Evolutionary conservation across 2,797 vertebrate species (phyloP), one percentile per base, ranked within the genome.

Genomic region (Poeciliopsis infans): DNA sequence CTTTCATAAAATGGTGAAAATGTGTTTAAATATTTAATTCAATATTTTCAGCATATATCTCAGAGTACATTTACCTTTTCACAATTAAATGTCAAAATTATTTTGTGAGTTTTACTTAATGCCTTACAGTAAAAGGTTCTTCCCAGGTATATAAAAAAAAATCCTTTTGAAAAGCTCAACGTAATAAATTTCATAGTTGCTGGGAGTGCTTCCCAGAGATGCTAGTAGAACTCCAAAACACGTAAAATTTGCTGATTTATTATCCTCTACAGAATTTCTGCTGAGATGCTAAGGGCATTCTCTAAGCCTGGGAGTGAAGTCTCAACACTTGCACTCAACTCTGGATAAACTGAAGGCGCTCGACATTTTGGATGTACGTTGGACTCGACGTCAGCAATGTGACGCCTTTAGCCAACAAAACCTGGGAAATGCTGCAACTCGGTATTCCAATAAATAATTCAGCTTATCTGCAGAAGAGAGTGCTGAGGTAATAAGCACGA

Each of bases 381-480:
- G 75, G 61, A 53, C 53, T 31, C 4, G 16, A 46, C 15, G 18
- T 86, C 86, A 76, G 84, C 82, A 84, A 76, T 82, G 83, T 89
- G 51, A 79, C 25, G 55, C 61, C 76, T 46, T 74, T 7, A 8
- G 71, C 59, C 8, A 45, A 78, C 13, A 20, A 16, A 59, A 47
- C 28, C 25, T 59, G 72, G 43, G 77, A 83, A 81, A 85, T 46
- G 66, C 78, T 72, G 79, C 82, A 47, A 33, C 25, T 70, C 72
- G 41, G 86, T 13, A 49, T 79, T 85, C 83, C 74, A 87, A 83
- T 86, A 87, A 88, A 91, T 86, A 79, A 92, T 85, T 78, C 85
- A 78, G 80, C 74, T 86, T 55, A 82, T 87, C 69, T 80, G 87
- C 75, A 45, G 71, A 77, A 43, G 59, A 69, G 57, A 73, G 77